Conservation (phyloP, 2,888 invertebrate species). For the Drosophila pegasa region DNA sequence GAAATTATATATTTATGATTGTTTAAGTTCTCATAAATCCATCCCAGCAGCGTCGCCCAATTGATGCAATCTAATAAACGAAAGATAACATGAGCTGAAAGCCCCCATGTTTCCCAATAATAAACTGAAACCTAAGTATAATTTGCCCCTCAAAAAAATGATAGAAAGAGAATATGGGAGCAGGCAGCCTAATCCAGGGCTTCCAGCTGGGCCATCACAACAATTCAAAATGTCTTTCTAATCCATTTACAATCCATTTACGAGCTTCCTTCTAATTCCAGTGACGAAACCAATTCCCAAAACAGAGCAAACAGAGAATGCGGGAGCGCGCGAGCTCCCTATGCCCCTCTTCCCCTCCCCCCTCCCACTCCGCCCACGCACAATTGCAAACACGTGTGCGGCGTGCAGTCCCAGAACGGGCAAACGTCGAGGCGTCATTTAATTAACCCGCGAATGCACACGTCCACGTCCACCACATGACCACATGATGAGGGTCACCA, state of each 20-base stretch:
- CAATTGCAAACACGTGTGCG: constrained; percentile 80
- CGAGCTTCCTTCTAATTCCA: constrained; percentile 61
- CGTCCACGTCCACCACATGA: constrained; percentile 32
- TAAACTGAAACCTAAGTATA: constrained; percentile 13
- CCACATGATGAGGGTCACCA: constrained; percentile 66
- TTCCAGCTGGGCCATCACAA: constrained; percentile 29
- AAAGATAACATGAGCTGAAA: not conserved
- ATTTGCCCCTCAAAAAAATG: not conserved
- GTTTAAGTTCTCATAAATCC: not conserved
- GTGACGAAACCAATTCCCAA: constrained; percentile 38
- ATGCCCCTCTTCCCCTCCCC: not conserved
- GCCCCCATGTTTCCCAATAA: constrained; percentile 20
- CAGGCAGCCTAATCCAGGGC: constrained; percentile 12
- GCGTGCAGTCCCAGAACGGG: constrained; percentile 50
- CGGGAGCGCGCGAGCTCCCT: constrained; percentile 8
- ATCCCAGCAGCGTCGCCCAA: constrained; percentile 3
- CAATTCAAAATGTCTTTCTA: constrained; percentile 50
- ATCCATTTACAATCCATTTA: constrained; percentile 71
- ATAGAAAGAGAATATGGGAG: not conserved
- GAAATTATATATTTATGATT: not conserved
- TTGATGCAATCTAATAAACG: constrained; percentile 18
- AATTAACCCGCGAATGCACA: constrained; percentile 72
- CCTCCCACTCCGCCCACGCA: constrained; percentile 19
- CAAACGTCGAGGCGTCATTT: constrained; percentile 70
- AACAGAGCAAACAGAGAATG: constrained; percentile 40